phyloP scores from a whole-genome alignment of 2,113 vertebrate species.

The Xiphorhynchus elegans region DNA sequence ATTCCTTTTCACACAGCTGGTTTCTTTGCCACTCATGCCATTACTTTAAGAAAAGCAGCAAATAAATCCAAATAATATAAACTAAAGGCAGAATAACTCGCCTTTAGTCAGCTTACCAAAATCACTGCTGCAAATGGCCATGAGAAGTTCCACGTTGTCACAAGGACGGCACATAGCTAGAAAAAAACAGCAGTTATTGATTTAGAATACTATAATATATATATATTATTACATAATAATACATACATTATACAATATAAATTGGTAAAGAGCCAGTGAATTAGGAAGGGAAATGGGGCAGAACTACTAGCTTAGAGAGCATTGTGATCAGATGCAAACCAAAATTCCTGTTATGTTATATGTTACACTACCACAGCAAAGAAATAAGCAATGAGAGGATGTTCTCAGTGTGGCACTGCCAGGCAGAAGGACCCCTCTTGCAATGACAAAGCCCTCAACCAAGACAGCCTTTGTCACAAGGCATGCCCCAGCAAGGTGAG shows the following conservation, averaged over 20 bases:
- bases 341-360: not conserved
- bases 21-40: not conserved
- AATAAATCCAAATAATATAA: not conserved
- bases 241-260: not conserved
- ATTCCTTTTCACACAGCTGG: not conserved
- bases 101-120: slow-evolving; percentile 72
- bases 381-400: not conserved
- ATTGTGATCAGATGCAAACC: not conserved
- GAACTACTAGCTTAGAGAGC: not conserved
- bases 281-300: not conserved
- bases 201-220: not conserved
- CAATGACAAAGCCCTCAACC: not conserved
- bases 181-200: not conserved
- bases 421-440: not conserved
- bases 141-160: slow-evolving; percentile 77
- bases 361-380: not conserved
- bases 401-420: not conserved
- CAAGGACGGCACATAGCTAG: slow-evolving; percentile 81
- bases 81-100: not conserved
- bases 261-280: not conserved
- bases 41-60: not conserved
- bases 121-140: slow-evolving; percentile 85
- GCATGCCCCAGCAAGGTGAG: not conserved
- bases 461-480: not conserved
- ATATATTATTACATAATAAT: not conserved